phyloP scores from a whole-genome alignment of 2,113 vertebrate genomes.

The Arvicanthis niloticus region DNA sequence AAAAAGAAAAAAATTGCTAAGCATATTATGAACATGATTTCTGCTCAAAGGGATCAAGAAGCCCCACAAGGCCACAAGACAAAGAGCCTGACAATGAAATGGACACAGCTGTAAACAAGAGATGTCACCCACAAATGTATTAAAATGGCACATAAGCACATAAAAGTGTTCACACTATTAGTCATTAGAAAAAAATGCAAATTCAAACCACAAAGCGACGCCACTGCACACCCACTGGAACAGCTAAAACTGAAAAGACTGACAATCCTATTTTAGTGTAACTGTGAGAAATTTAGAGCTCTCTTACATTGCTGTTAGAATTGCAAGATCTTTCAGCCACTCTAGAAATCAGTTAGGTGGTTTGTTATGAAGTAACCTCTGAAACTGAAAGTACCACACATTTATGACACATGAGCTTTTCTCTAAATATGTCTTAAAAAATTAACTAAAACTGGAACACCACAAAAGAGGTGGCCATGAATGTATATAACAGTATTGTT shows the following conservation, averaged over 20 bases:
- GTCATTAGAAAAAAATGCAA: slow-evolving; percentile 69
- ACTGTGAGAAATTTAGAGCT: slow-evolving; percentile 47
- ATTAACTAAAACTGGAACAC: neutral
- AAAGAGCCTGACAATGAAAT: neutral
- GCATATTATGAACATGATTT: neutral
- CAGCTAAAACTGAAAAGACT: slow-evolving; percentile 65
- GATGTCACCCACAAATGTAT: slow-evolving; percentile 33
- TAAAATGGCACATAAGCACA: slow-evolving; percentile 53
- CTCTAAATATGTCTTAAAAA: neutral
- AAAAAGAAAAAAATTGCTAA: neutral
- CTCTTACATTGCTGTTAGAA: neutral
- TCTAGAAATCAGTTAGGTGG: slow-evolving; percentile 26
- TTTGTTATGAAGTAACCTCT: neutral
- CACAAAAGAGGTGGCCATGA: neutral
- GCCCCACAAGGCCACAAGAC: neutral
- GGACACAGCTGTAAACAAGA: neutral
- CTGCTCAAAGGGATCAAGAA: neutral
- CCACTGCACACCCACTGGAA: slow-evolving; percentile 35
- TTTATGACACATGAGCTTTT: neutral
- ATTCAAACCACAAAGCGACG: slow-evolving; percentile 54
- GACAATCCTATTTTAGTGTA: slow-evolving; percentile 61
- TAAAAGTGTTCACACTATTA: slow-evolving; percentile 48
- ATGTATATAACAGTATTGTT: neutral
- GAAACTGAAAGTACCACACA: neutral
- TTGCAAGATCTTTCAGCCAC: slow-evolving; percentile 21